A percentile compares a stretch with the other conserved stretches of the same genome.
Conservation (phyloP, 2,113 vertebrate species). For the Benitochromis conjunctus region DNA sequence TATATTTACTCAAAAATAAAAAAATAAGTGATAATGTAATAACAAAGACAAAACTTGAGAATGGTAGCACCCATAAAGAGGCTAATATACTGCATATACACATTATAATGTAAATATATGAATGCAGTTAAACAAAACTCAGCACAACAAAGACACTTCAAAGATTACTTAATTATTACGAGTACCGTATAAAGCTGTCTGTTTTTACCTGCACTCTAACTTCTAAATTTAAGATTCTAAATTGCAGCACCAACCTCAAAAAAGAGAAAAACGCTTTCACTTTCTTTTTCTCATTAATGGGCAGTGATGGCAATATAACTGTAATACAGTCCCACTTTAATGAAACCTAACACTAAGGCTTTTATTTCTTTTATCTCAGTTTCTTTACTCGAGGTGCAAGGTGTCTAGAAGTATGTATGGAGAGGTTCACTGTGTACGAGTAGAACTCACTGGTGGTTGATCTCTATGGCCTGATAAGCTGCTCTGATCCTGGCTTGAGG, state of each 20-base stretch:
- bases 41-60: not conserved
- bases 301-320: not conserved
- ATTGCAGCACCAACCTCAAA: not conserved
- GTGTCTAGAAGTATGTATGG: not conserved
- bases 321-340: not conserved
- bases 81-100: not conserved
- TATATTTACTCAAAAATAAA: not conserved
- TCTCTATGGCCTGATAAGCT: constrained; percentile 91
- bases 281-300: not conserved
- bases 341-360: not conserved
- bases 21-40: not conserved
- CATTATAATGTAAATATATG: not conserved
- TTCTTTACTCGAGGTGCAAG: not conserved
- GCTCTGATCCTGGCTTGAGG: constrained; percentile 94
- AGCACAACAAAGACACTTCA: not conserved
- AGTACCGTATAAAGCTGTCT: not conserved
- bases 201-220: not conserved
- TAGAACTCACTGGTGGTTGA: constrained; percentile 93
- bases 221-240: not conserved
- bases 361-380: not conserved
- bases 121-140: not conserved
- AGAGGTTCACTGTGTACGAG: not conserved
- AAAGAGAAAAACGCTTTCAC: fast-evolving
- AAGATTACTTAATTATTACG: fast-evolving
- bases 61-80: not conserved